Evolutionary conservation across 2,113 vertebrate genomes (phyloP).

Genomic region (Mormyrus iriodes): DNA sequence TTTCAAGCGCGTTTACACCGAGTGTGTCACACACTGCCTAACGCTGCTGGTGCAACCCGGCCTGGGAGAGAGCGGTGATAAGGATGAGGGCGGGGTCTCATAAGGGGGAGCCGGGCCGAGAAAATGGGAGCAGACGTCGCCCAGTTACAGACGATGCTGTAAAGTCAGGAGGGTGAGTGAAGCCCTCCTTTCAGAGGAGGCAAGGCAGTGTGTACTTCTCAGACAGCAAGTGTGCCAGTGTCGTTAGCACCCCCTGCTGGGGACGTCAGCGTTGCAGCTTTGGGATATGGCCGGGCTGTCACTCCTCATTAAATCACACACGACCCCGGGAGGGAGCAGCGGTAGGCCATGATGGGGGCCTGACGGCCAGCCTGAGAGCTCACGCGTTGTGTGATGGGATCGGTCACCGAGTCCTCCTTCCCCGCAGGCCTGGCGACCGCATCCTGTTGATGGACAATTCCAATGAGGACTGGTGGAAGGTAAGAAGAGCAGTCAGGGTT

Average conservation of each 20-base stretch:
- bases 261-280: too few species aligned
- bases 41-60: neutral
- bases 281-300: neutral
- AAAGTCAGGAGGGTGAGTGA: neutral
- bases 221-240: neutral
- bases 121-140: neutral
- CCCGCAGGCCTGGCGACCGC: conserved; percentile 82
- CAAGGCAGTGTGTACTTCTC: neutral
- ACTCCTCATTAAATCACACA: neutral
- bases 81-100: neutral
- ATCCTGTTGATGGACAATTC: conserved; percentile 85
- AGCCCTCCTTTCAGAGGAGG: neutral
- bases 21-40: neutral
- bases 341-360: neutral
- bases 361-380: neutral
- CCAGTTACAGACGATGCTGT: neutral
- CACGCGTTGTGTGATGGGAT: neutral
- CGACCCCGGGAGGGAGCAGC: neutral
- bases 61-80: neutral
- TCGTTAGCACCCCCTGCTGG: too few species aligned
- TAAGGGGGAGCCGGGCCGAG: neutral
- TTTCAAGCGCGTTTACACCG: neutral
- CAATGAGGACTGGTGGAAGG: conserved; percentile 98
- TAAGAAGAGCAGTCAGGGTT: conserved; percentile 31
- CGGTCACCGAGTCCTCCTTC: neutral